A percentile compares a stretch with the other conserved stretches of the same genome.
Evolutionary conservation across 2,797 vertebrate species (phyloP).

Genomic region (Syngnathus rostellatus): DNA sequence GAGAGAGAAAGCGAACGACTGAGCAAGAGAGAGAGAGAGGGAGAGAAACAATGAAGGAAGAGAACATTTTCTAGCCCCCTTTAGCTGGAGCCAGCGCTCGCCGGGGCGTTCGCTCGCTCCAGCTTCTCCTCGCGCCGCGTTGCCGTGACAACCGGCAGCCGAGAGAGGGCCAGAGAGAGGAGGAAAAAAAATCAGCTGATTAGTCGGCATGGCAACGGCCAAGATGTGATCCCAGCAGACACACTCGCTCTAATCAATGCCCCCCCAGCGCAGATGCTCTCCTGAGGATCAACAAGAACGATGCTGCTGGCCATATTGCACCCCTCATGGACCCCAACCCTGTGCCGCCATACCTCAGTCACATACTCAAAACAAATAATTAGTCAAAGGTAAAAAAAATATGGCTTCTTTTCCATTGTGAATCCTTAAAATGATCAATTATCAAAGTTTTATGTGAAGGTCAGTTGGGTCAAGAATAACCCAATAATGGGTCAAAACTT

Average conservation of each 20-base stretch:
- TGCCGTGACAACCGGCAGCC: constrained; percentile 85
- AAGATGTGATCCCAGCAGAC: constrained; percentile 99
- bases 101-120: constrained; percentile 66
- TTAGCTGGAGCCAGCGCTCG: constrained; percentile 87
- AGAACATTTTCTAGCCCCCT: constrained; percentile 83
- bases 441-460: neutral
- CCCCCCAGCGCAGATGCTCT: constrained; percentile 95
- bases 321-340: constrained; percentile 3
- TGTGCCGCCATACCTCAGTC: neutral
- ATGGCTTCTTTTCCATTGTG: too few species aligned
- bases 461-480: neutral
- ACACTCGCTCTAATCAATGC: constrained; percentile 98
- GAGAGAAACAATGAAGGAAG: constrained; percentile 19
- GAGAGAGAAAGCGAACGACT: constrained; percentile 12
- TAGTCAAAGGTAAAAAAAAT: neutral
- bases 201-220: constrained; percentile 99
- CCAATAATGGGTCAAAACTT: too few species aligned
- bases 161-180: constrained; percentile 33
- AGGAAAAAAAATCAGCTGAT: constrained; percentile 87
- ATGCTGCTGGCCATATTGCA: constrained; percentile 84
- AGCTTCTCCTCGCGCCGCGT: constrained; percentile 80
- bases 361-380: constrained; percentile 1
- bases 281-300: constrained; percentile 99
- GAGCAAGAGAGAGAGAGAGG: constrained; percentile 15
- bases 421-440: neutral